Conservation (phyloP, 2,113 vertebrate genomes). For the Tricholaema leucomelas region DNA sequence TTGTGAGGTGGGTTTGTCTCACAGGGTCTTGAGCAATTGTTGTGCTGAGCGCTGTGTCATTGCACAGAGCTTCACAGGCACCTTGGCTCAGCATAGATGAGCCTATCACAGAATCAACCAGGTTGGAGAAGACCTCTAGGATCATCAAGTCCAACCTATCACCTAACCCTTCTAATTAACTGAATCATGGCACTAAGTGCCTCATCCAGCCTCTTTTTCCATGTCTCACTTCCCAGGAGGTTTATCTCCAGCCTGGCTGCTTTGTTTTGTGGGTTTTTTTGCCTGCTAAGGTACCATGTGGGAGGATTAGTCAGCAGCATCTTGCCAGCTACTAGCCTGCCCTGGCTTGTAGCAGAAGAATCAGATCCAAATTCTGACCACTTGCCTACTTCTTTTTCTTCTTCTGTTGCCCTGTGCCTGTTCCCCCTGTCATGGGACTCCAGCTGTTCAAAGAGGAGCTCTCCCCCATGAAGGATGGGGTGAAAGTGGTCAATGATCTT, state of each 20-base stretch:
- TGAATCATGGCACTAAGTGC: no score
- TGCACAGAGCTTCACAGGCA: neutral
- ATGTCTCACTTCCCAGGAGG: neutral
- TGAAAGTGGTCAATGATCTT: slow-evolving; percentile 93
- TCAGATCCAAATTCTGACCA: neutral
- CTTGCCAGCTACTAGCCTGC: neutral
- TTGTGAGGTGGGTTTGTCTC: neutral
- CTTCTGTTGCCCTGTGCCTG: neutral
- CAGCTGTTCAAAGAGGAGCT: slow-evolving; percentile 96
- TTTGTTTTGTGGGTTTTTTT: neutral
- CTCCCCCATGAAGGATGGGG: slow-evolving; percentile 90
- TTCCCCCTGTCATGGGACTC: neutral
- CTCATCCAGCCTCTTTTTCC: neutral
- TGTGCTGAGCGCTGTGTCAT: neutral
- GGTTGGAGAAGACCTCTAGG: no score
- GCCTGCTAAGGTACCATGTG: neutral
- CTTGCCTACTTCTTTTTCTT: neutral
- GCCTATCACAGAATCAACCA: neutral
- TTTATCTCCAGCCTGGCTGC: neutral
- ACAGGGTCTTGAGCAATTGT: neutral
- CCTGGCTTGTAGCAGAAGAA: neutral
- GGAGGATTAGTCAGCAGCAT: neutral
- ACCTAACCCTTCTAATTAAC: no score
- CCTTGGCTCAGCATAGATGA: neutral
- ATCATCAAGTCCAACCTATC: no score